Evolutionary conservation across 2,888 invertebrate genomes (phyloP), one percentile per base, ranked within the genome.

Genomic region (Gymnosoma rotundatum): DNA sequence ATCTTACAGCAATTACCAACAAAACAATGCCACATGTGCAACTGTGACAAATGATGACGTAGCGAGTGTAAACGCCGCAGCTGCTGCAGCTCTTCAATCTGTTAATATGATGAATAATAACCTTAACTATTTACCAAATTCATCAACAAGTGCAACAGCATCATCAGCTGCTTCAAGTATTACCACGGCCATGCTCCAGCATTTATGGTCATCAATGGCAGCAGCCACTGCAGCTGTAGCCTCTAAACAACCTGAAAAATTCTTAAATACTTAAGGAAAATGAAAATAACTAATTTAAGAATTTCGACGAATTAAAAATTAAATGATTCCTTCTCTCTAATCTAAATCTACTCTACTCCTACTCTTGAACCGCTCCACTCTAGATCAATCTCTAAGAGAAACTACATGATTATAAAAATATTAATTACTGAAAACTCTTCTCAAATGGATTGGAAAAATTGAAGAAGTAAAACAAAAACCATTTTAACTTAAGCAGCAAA

Each of bases 31-130:
- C 61, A 38, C 32, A 58, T 72, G 81, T 63, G 45, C 78, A 72
- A 45, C 66, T 66, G 45, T 69, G 48, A 72, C 66, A 74, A 72
- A 58, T 60, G 58, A 42, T 32, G 45, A 58, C 75, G 72, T 78
- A 75, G 45, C 87, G 67, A 88, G 89, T 81, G 89, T 88, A 50
- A 87, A 87, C 73, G 90, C 88, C 5, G 87, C 90, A 78, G 88
- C 88, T 45, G 88, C 89, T 42, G 87, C 89, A 45, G 87, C 89
- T 74, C 85, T 80, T 82, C 76, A 45, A 76, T 73, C 78, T 32
- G 61, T 63, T 86, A 83, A 88, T 87, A 42, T 79, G 86, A 80
- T 88, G 70, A 80, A 74, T 78, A 76, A 21, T 60, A 50, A 45
- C 16, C 45, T 60, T 25, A 76, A 70, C 48, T 61, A 78, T 78